Evolutionary conservation across 2,797 vertebrate genomes (phyloP).

Genomic region (Cottoperca gobio): DNA sequence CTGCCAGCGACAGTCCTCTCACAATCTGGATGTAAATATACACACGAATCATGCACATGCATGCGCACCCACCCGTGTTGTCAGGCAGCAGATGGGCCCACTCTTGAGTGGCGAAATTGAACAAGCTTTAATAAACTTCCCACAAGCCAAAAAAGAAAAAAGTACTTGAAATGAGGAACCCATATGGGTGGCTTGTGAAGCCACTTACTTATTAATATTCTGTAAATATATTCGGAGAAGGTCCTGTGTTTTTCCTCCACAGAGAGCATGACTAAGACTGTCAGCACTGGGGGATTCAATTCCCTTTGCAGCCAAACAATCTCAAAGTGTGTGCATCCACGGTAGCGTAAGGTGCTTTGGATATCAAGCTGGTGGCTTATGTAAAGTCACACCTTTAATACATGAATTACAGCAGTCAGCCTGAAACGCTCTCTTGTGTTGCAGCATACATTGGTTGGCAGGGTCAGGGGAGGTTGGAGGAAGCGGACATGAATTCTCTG

Average conservation of each 20-base stretch:
- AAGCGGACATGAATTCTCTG: constrained; percentile 5
- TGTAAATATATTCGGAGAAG: constrained; percentile 34
- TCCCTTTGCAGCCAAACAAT: constrained; percentile 16
- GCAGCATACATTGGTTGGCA: background rate
- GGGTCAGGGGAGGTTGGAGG: constrained; percentile 5
- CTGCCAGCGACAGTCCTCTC: constrained; percentile 33
- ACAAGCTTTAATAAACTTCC: constrained; percentile 67
- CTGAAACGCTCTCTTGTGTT: background rate
- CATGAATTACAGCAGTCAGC: constrained; percentile 14
- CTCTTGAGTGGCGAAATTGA: constrained; percentile 49
- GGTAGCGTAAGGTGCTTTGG: constrained; percentile 22
- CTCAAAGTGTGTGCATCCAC: constrained; percentile 24
- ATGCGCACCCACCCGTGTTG: constrained; percentile 44
- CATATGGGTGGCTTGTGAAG: constrained; percentile 37
- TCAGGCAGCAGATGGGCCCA: constrained; percentile 70
- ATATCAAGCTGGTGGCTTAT: constrained; percentile 41
- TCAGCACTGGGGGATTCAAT: constrained; percentile 24
- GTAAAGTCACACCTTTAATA: constrained; percentile 43
- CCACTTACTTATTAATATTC: constrained; percentile 23
- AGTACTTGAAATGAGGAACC: constrained; percentile 45
- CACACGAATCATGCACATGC: constrained; percentile 17
- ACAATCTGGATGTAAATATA: constrained; percentile 59
- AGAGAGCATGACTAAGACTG: constrained; percentile 29
- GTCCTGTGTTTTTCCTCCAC: constrained; percentile 32
- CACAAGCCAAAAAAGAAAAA: constrained; percentile 52